These are phyloP conservation scores for Capitella teleta DNA, from an alignment of 1,140 invertebrate genomes.

Conservation along the genomic window DNA sequence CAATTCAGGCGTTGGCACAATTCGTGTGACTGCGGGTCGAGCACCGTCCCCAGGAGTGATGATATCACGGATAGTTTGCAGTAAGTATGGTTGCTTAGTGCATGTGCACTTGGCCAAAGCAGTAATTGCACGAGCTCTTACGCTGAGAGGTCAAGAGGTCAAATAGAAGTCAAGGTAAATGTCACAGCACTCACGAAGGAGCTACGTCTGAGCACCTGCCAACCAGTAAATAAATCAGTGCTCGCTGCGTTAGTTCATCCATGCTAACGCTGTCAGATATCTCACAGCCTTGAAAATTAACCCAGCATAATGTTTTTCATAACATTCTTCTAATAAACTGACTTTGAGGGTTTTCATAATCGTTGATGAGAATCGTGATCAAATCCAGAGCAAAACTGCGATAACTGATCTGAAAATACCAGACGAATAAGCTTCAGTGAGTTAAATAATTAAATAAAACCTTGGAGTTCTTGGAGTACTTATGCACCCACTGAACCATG, in stretches of 20 bases:
- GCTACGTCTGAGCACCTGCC: conserved; percentile 48
- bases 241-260: conserved; percentile 31
- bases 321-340: background rate
- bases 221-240: conserved; percentile 45
- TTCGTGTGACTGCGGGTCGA: background rate
- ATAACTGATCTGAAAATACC: conserved; percentile 25
- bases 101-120: conserved; percentile 45
- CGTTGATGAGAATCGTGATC: conserved; percentile 42
- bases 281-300: too few relatives aligned
- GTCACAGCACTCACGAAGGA: conserved; percentile 33
- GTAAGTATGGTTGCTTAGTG: conserved; percentile 30
- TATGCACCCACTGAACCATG: conserved; percentile 45
- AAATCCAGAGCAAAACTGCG: conserved; percentile 51
- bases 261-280: too few relatives aligned
- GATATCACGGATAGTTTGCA: conserved; percentile 40
- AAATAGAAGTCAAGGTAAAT: background rate
- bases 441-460: too few relatives aligned
- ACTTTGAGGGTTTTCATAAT: background rate
- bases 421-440: conserved; percentile 5
- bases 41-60: conserved; percentile 27
- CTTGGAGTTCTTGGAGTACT: conserved; percentile 45
- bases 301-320: too few relatives aligned
- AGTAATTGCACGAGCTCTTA: conserved; percentile 49
- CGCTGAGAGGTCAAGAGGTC: conserved; percentile 20
- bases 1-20: conserved; percentile 9